Evolutionary conservation across 92 coral and sea anemone genomes (phyloP), one percentile per base, ranked within the genome.

Genomic region (Micromussa lordhowensis): DNA sequence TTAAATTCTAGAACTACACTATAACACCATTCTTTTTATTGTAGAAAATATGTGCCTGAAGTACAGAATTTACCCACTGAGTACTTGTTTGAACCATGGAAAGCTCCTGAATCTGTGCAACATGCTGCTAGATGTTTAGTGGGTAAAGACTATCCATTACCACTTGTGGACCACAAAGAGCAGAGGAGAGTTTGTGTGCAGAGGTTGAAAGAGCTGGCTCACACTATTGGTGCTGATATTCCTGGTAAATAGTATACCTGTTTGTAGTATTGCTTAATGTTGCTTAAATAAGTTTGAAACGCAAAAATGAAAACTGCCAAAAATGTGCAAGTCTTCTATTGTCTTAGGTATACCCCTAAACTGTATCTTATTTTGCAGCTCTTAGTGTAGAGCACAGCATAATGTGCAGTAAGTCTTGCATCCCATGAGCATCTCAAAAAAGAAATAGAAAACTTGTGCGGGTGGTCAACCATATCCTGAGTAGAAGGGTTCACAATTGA

Each of bases 51-150:
- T 79, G 86, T 96, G 40, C 99, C 99, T 78, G 99, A 94, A 71
- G 88, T 96, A 1, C 79, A 83, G 8, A 66, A 70, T 68, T 82
- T 90, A 1, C 96, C 99, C 13, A 85, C 83, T 7, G 11, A 85
- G 86, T 9, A 77, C 77, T 80, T 93, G 87, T 92, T 89, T 84
- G 96, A 94, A 79, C 99, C 99, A 0, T 96, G 99, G 99, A 95
- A 83, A 78, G 94, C 99, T 26, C 98, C 99, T 3, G 54, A 64
- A 55, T 73, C 82, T 17, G 79, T 96, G 18, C 99, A 96, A 71
- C 34, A 85, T 68, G 80, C 79, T 19, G 85, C 93, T 2, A 85
- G 86, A 32, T 96, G 99, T 85, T 68, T 95, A 64, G 81, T 95
- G 84, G 99, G 98, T 48, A 68, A 78, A 28, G 91, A 96, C 84